Evolutionary conservation across 2,888 invertebrate genomes (phyloP).

Genomic region (Drosophila mercatorum): DNA sequence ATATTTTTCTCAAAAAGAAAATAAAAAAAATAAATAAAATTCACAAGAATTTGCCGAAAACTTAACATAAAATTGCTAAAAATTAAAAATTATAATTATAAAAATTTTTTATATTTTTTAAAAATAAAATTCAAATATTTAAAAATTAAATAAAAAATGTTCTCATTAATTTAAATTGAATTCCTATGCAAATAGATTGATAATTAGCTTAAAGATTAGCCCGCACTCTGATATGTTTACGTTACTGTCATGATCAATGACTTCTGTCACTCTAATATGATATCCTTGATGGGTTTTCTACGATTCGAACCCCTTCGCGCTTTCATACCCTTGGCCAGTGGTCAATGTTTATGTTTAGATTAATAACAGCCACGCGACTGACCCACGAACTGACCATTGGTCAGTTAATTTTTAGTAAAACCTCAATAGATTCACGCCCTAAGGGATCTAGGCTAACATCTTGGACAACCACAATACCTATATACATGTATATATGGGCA

Average conservation of each 20-base stretch:
- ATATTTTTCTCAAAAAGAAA: too few relatives aligned
- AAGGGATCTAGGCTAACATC: constrained; percentile 20
- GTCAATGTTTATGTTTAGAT: constrained; percentile 72
- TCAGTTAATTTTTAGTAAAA: constrained; percentile 56
- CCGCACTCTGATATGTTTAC: background rate
- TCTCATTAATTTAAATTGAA: too few relatives aligned
- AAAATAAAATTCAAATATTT: background rate
- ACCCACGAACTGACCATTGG: constrained; percentile 71
- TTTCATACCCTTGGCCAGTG: constrained; percentile 41
- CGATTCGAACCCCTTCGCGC: constrained; percentile 34
- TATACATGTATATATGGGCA: constrained; percentile 1
- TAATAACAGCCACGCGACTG: constrained; percentile 76
- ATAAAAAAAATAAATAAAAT: too few relatives aligned
- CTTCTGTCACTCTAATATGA: constrained; percentile 36
- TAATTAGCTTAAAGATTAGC: background rate
- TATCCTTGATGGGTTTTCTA: constrained; percentile 5
- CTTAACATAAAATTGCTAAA: too few relatives aligned
- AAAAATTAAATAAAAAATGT: background rate
- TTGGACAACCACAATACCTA: constrained; percentile 35
- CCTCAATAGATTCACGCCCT: constrained; percentile 11
- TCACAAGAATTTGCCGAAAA: too few relatives aligned
- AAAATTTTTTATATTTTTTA: too few relatives aligned
- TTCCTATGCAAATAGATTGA: background rate
- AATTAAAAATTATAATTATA: too few relatives aligned
- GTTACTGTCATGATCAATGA: constrained; percentile 36